Base-by-base conservation (phyloP, 1,140 invertebrate genomes). In the Neocloeon triangulifer region DNA sequence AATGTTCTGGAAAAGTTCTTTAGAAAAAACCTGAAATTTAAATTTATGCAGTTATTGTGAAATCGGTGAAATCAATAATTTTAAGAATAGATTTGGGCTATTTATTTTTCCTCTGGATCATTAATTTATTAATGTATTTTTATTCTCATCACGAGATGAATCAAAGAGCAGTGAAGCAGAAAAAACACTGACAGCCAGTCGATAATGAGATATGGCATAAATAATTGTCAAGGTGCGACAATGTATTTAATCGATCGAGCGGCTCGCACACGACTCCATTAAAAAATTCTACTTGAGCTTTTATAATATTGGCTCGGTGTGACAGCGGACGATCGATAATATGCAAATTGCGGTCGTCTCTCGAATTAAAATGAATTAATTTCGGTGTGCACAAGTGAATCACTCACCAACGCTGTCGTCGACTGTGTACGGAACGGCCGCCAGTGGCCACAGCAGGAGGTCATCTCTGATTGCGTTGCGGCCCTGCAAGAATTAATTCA, bases 331-430 rank as follows among this genome's bases (percentile, higher is more conserved):
- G 22, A 14, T n/a, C 10, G 20, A 9, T 33, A 9, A 15, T 13
- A 14, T 4, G 14, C 5, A 29, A 12, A 13, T 33, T 33, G 9
- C 17, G 15, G 18, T 33, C 13, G 19, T 25, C 6, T 6, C 5
- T 8, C 5, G 30, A 23, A 8, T 31, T 5, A 16, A 31, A 16
- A 5, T n/a, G 6, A 16, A 9, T 9, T 32, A 21, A 10, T 19
- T 14, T 10, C n/a, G 26, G 5, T 30, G 13, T 4, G 4, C 18
- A 2, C 12, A 17, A 21, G 15, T 16, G 19, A 23, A 6, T 12
- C 28, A 37, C 37, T 39, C 30, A 42, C 43, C 45, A 8, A 46
- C 37, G 36, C 39, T 37, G 13, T 45, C 41, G 19, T 43, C 38
- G 14, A 38, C 34, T 38, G 41, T 48, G 34, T 40, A 48, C 12